Evolutionary conservation across 2,113 vertebrate species (phyloP).

Genomic region (Trichechus manatus): DNA sequence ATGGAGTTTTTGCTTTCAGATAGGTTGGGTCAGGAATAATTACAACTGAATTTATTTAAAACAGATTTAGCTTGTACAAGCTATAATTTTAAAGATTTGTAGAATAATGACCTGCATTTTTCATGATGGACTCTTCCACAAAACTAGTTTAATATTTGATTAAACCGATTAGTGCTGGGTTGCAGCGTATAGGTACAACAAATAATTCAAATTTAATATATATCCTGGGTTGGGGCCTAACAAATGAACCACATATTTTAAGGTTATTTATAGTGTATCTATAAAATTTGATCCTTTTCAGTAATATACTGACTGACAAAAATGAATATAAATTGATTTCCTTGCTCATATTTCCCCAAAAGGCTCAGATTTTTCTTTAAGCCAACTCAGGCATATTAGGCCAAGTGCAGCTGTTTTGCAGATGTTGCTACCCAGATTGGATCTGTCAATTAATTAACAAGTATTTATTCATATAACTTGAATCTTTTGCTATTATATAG

Average conservation of each 20-base stretch:
- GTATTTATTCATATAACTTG: neutral
- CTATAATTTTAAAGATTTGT: constrained; percentile 29
- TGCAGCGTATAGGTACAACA: neutral
- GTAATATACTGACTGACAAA: neutral
- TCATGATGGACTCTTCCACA: neutral
- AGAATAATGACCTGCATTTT: neutral
- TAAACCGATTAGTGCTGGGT: neutral
- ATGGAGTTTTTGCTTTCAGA: constrained; percentile 44
- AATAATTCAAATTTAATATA: neutral
- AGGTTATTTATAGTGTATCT: neutral
- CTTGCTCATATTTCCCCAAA: neutral
- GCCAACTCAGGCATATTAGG: neutral
- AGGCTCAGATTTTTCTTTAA: constrained; percentile 26
- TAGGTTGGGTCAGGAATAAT: constrained; percentile 39
- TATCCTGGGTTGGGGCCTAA: neutral
- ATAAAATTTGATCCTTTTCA: neutral
- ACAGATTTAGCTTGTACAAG: neutral
- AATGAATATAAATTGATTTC: constrained; percentile 14
- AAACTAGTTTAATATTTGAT: neutral
- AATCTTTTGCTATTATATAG: neutral
- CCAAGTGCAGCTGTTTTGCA: constrained; percentile 21
- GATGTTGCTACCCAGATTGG: constrained; percentile 23
- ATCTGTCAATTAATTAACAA: constrained; percentile 37
- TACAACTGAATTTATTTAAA: constrained; percentile 32
- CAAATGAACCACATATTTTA: neutral